phyloP scores from a whole-genome alignment of 2,888 invertebrate species.

The Drosophila acutilabella region DNA sequence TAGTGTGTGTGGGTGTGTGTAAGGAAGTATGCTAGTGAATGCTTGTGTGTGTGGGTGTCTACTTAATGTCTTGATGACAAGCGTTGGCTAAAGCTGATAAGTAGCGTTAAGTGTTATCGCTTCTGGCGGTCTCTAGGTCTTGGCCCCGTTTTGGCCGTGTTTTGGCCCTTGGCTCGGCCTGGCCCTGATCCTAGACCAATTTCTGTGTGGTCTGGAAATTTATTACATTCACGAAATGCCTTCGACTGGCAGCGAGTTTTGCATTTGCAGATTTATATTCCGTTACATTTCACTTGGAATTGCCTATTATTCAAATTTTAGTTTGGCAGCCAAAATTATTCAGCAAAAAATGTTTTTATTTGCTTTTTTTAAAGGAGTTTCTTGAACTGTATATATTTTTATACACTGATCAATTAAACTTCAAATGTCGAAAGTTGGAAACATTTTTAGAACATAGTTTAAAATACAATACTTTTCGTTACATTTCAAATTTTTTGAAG shows the following conservation, averaged over 20 bases:
- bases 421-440: too few relatives aligned
- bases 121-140: conserved; percentile 16
- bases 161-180: too few relatives aligned
- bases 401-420: too few relatives aligned
- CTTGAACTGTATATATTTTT: too few relatives aligned
- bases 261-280: conserved; percentile 5
- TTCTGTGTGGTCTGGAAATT: conserved; percentile 34
- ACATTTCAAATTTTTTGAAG: too few relatives aligned
- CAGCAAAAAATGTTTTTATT: too few relatives aligned
- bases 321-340: not conserved
- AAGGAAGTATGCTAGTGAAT: too few relatives aligned
- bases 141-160: not conserved
- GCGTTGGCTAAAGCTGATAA: conserved; percentile 56
- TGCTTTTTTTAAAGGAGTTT: too few relatives aligned
- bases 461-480: too few relatives aligned
- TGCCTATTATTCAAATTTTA: conserved; percentile 1
- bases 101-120: conserved; percentile 63
- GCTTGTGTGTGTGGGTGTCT: conserved; percentile 16
- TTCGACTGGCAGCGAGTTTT: not conserved
- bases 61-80: conserved; percentile 64
- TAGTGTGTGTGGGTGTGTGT: conserved; percentile 3
- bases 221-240: conserved; percentile 37
- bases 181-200: not conserved
- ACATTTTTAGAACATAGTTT: too few relatives aligned
- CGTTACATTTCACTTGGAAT: not conserved